phyloP scores from a whole-genome alignment of 2,888 invertebrate species.

The Oligia strigilis region DNA sequence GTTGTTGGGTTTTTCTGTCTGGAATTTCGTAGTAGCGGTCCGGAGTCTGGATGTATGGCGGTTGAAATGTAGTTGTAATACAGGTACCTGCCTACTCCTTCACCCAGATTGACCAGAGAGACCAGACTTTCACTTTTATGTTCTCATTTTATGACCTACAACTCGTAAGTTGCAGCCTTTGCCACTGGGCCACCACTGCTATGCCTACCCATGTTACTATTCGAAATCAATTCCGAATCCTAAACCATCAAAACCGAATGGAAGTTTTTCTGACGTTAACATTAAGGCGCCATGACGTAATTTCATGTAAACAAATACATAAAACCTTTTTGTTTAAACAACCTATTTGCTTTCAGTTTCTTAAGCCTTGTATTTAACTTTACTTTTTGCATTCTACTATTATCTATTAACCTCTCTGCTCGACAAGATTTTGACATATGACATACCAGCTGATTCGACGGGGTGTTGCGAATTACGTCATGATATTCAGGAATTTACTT shows the following conservation, averaged over 20 bases:
- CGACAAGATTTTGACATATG: no score
- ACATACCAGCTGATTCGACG: no score
- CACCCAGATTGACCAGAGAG: no score
- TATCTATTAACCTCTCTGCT: no score
- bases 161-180: no score
- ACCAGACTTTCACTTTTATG: no score
- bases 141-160: no score
- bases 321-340: background rate
- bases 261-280: background rate
- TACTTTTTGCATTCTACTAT: background rate
- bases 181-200: no score
- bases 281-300: background rate
- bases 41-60: background rate
- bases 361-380: background rate
- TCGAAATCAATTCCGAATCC: background rate
- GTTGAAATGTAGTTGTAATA: background rate
- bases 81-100: background rate
- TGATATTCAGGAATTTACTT: no score
- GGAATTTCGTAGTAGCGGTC: background rate
- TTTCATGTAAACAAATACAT: background rate
- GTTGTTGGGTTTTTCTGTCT: background rate
- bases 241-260: background rate
- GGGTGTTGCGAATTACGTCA: no score
- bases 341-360: slow-evolving; percentile 24
- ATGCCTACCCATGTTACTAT: background rate